Percentiles rank a stretch among this genome's conserved stretches.
phyloP scores from a whole-genome alignment of 64 coral and sea anemone species.

The Exaiptasia diaphana region DNA sequence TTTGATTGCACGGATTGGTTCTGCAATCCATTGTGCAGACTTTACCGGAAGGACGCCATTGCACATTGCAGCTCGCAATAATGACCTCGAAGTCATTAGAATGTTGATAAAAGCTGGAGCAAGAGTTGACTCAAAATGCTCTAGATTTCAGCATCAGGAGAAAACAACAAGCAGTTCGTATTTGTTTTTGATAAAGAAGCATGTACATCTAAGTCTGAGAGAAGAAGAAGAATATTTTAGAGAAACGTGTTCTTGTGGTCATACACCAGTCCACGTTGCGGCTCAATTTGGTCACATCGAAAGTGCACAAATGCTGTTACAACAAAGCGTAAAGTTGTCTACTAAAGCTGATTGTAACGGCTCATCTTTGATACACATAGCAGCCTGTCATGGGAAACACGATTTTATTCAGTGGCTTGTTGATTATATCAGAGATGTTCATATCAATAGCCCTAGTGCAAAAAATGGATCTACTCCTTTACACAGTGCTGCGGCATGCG shows the following conservation, averaged over 20 bases:
- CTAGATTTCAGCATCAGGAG: neutral
- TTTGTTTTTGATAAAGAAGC: neutral
- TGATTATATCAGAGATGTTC: too few relatives aligned
- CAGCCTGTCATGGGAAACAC: conserved; percentile 57
- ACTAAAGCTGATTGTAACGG: neutral
- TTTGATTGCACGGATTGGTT: neutral
- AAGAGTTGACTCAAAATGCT: conserved; percentile 11
- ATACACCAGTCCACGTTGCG: conserved; percentile 10
- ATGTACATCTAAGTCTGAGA: neutral
- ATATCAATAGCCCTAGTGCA: too few relatives aligned
- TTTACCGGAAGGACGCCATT: conserved; percentile 24
- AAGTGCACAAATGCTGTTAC: neutral
- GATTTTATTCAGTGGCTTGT: too few relatives aligned
- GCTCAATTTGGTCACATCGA: conserved; percentile 30
- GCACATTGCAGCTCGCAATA: conserved; percentile 48
- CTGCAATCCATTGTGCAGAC: neutral
- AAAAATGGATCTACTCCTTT: too few relatives aligned
- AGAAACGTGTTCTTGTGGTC: neutral
- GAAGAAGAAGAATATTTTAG: neutral
- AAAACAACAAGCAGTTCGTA: neutral
- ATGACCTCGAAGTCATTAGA: neutral
- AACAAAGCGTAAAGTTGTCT: neutral
- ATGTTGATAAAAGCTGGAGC: neutral
- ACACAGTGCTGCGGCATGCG: conserved; percentile 3
- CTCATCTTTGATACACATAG: conserved; percentile 30